Conservation (phyloP, 2,797 vertebrate species). For the Sebastes kiyomatsui region DNA sequence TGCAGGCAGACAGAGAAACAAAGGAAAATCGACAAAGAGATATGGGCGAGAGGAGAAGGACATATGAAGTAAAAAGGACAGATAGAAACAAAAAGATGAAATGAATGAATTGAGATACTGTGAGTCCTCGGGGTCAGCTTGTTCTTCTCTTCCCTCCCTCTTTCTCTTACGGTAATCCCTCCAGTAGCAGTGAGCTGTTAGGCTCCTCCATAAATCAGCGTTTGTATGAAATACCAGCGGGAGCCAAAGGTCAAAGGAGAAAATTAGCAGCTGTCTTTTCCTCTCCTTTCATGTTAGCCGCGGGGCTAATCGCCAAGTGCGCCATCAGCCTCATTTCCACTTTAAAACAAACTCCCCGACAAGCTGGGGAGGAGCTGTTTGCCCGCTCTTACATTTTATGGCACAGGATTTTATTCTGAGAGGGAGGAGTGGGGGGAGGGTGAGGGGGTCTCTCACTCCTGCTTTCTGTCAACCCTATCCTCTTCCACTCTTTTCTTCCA, state of each 20-base stretch:
- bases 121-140: slow-evolving; percentile 47
- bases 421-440: background rate
- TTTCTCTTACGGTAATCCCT: slow-evolving; percentile 64
- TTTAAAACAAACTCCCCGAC: slow-evolving; percentile 80
- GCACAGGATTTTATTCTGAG: slow-evolving; percentile 56
- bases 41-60: slow-evolving; percentile 30
- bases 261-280: slow-evolving; percentile 81
- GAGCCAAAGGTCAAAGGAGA: slow-evolving; percentile 82
- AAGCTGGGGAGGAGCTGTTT: slow-evolving; percentile 68
- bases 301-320: slow-evolving; percentile 76
- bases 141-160: background rate
- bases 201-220: slow-evolving; percentile 77
- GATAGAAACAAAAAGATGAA: slow-evolving; percentile 57
- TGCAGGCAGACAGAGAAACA: slow-evolving; percentile 27
- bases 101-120: slow-evolving; percentile 43
- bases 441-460: background rate
- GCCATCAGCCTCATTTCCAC: slow-evolving; percentile 81
- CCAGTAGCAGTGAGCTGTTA: slow-evolving; percentile 74
- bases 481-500: slow-evolving; percentile 2
- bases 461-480: slow-evolving; percentile 5
- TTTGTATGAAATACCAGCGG: slow-evolving; percentile 80
- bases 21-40: slow-evolving; percentile 34
- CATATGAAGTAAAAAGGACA: slow-evolving; percentile 29
- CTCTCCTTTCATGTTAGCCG: slow-evolving; percentile 80
- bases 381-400: slow-evolving; percentile 65